A percentile compares a stretch with the other conserved stretches of the same genome.
phyloP scores from a whole-genome alignment of 92 coral and sea anemone genomes.

The Umimayanthus kanabou region DNA sequence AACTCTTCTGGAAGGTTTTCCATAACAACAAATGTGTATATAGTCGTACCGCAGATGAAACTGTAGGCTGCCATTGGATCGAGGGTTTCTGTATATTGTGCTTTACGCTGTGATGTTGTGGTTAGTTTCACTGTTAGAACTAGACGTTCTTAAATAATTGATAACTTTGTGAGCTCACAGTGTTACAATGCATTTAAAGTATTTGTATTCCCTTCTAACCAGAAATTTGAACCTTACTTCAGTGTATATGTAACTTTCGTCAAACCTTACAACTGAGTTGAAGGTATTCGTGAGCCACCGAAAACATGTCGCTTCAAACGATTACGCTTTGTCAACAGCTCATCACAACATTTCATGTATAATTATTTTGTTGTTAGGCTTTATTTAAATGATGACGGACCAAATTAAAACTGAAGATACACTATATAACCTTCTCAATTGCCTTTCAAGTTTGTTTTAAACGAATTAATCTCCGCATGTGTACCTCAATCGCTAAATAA shows the following conservation, averaged over 20 bases:
- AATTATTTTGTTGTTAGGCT: background rate
- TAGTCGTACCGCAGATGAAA: background rate
- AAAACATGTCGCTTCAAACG: background rate
- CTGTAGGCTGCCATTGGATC: background rate
- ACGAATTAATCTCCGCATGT: too few relatives aligned
- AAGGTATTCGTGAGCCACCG: background rate
- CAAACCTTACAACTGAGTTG: too few relatives aligned
- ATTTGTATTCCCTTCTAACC: background rate
- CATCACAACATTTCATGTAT: background rate
- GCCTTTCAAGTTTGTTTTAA: background rate
- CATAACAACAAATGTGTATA: slow-evolving; percentile 1
- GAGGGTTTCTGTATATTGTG: background rate
- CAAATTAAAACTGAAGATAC: background rate
- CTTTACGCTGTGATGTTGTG: background rate
- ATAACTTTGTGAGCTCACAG: background rate
- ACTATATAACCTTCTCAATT: background rate
- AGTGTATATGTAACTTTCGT: too few relatives aligned
- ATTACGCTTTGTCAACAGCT: background rate
- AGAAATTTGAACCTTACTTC: too few relatives aligned
- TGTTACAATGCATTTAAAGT: background rate
- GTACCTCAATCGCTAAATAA: slow-evolving; percentile 8
- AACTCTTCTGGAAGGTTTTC: slow-evolving; percentile 7
- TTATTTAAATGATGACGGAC: background rate
- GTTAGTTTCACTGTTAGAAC: background rate
- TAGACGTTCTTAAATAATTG: slow-evolving; percentile 1